These are phyloP conservation scores for Rousettus leschenaultii DNA, from an alignment of 2,113 vertebrate genomes.

Conservation along the genomic window DNA sequence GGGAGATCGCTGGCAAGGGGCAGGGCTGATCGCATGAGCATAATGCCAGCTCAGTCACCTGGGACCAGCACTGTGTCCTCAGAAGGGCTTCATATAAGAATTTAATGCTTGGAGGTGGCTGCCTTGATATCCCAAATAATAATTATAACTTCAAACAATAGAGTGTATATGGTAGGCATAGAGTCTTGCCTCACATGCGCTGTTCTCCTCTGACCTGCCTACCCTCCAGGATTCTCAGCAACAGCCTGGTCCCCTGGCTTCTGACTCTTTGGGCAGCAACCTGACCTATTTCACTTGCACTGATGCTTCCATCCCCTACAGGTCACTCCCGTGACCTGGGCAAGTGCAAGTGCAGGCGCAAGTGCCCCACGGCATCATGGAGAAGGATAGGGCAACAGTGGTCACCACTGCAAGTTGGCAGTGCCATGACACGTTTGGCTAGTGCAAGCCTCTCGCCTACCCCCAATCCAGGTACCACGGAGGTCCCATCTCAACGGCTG, in stretches of 20 bases:
- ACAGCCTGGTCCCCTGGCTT: neutral
- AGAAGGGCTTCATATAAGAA: neutral
- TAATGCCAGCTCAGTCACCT: fast-evolving
- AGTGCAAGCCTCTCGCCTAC: neutral
- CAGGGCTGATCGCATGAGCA: fast-evolving
- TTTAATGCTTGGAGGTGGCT: neutral
- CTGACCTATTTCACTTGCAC: neutral
- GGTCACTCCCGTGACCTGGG: neutral
- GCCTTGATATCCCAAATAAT: neutral
- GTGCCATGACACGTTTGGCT: no score
- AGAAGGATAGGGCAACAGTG: fast-evolving
- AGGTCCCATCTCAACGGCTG: neutral
- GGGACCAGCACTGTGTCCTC: neutral
- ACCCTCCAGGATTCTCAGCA: neutral
- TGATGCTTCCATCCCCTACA: no score
- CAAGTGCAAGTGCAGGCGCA: neutral
- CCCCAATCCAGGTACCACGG: neutral
- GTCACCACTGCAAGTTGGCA: neutral
- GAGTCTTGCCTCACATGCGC: fast-evolving
- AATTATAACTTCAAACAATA: neutral
- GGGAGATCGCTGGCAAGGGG: neutral
- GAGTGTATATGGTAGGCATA: no score
- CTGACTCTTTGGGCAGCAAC: neutral
- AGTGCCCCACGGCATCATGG: neutral
- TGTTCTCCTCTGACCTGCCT: neutral